These are phyloP conservation scores for Eulimnadia texana DNA, from an alignment of 1,140 invertebrate species.

Conservation along the genomic window DNA sequence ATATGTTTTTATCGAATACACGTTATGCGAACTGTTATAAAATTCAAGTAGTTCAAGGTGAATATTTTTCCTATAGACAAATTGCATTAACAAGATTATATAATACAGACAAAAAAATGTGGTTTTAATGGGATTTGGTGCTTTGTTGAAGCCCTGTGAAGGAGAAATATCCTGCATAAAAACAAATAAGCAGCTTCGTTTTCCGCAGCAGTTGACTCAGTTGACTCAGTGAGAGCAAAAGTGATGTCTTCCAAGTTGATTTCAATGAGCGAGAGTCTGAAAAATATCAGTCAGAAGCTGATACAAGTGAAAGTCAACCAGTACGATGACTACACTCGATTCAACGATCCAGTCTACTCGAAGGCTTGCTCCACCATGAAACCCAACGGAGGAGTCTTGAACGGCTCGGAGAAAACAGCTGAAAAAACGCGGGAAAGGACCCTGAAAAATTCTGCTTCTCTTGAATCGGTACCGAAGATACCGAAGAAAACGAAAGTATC, in stretches of 20 bases:
- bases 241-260: not conserved
- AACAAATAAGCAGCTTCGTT: not conserved
- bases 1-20: no score
- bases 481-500: not conserved
- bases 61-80: no score
- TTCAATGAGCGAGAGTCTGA: not conserved
- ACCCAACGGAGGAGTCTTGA: not conserved
- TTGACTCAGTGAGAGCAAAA: not conserved
- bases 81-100: not conserved
- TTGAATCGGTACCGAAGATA: not conserved
- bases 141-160: no score
- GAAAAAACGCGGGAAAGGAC: not conserved
- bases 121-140: not conserved
- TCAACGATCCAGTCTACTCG: not conserved
- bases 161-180: not conserved
- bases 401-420: not conserved
- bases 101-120: not conserved
- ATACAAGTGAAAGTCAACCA: not conserved
- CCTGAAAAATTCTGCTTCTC: not conserved
- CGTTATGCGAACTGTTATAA: no score
- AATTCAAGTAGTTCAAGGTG: no score
- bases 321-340: not conserved
- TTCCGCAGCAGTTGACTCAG: not conserved
- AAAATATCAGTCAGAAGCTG: not conserved
- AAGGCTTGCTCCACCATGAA: not conserved